Percentiles rank a stretch among this genome's conserved stretches.
Conservation (phyloP, 2,888 invertebrate genomes). For the Melitaea athalia region DNA sequence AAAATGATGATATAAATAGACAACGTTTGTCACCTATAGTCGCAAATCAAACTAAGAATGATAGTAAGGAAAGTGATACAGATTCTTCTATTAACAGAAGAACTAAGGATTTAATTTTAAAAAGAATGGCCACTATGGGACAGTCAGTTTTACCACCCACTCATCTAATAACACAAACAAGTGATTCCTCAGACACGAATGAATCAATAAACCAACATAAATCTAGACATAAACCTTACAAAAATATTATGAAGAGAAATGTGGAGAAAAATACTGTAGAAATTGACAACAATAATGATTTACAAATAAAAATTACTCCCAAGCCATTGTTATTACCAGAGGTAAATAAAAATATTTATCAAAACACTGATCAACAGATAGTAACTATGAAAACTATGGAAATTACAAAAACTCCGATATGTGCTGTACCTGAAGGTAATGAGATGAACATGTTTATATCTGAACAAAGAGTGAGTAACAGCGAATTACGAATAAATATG, state of each 20-base stretch:
- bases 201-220: conserved; percentile 51
- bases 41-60: conserved; percentile 32
- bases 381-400: conserved; percentile 48
- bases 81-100: conserved; percentile 62
- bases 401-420: conserved; percentile 46
- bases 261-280: conserved; percentile 48
- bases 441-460: conserved; percentile 60
- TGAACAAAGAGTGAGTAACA: conserved; percentile 70
- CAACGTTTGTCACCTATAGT: conserved; percentile 3
- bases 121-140: conserved; percentile 73
- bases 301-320: conserved; percentile 40
- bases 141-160: conserved; percentile 67
- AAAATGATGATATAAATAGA: conserved; percentile 9
- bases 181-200: conserved; percentile 68
- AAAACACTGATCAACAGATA: conserved; percentile 51
- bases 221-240: conserved; percentile 59
- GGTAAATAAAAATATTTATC: conserved; percentile 33
- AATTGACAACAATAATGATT: conserved; percentile 44
- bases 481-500: conserved; percentile 71
- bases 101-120: conserved; percentile 68
- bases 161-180: conserved; percentile 50
- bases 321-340: conserved; percentile 25
- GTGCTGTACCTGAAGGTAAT: conserved; percentile 43
- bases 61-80: conserved; percentile 63
- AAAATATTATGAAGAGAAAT: conserved; percentile 50